Conservation (phyloP, 2,797 vertebrate genomes). For the Philypnodon macrostomus region DNA sequence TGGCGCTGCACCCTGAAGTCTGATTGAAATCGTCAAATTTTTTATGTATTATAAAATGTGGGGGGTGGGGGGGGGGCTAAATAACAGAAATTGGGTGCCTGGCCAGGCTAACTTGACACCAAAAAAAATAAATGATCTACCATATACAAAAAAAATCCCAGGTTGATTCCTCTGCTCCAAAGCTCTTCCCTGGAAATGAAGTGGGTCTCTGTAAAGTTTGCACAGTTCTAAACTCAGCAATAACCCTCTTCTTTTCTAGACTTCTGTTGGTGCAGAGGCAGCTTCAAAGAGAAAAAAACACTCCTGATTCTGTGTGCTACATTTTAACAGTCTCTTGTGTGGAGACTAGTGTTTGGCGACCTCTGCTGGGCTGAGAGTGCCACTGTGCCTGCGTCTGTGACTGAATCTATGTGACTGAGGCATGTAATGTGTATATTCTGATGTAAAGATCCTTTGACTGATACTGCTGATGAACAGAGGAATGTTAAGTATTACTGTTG, state of each 20-base stretch:
- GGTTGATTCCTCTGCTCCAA: slow-evolving; percentile 17
- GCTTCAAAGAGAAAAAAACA: slow-evolving; percentile 2
- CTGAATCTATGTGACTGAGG: slow-evolving; percentile 20
- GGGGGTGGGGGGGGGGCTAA: no score
- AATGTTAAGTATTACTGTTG: slow-evolving; percentile 69
- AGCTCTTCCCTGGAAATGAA: slow-evolving; percentile 38
- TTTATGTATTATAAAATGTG: no score
- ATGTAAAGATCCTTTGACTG: slow-evolving; percentile 47
- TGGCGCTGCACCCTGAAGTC: no score
- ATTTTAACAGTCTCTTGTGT: background rate
- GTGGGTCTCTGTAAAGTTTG: slow-evolving; percentile 56
- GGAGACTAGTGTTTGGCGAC: slow-evolving; percentile 35
- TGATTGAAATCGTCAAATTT: no score
- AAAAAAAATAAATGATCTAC: no score
- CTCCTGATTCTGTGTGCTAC: slow-evolving; percentile 13
- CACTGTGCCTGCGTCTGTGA: slow-evolving; percentile 19
- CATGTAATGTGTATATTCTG: slow-evolving; percentile 54
- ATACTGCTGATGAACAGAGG: slow-evolving; percentile 45
- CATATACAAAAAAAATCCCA: background rate
- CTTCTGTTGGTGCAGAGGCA: slow-evolving; percentile 40
- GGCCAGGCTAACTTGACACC: slow-evolving; percentile 18
- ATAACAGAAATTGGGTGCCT: background rate
- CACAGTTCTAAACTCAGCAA: slow-evolving; percentile 69
- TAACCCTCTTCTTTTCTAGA: slow-evolving; percentile 49
- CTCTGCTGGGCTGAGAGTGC: slow-evolving; percentile 68